phyloP scores from a whole-genome alignment of 92 coral and sea anemone genomes.

The Phenganax marumi region DNA sequence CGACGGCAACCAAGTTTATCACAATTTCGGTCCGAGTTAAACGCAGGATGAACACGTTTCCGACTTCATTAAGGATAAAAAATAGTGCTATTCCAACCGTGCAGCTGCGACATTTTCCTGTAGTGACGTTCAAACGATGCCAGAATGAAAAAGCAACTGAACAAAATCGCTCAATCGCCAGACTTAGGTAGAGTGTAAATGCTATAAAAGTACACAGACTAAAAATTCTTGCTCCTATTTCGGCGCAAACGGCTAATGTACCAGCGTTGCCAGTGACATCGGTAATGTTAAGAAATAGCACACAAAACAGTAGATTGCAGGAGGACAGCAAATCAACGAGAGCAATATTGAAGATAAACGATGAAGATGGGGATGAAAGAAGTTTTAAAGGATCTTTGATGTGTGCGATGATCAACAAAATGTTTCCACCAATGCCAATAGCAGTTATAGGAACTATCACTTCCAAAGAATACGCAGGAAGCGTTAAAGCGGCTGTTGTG shows the following conservation, averaged over 20 bases:
- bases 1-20: background rate
- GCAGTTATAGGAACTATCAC: background rate
- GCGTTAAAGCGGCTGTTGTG: background rate
- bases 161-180: constrained; percentile 27
- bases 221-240: no score
- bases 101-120: constrained; percentile 10
- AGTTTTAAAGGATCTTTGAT: constrained; percentile 22
- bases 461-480: background rate
- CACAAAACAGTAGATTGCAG: background rate
- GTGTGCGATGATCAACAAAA: constrained; percentile 12
- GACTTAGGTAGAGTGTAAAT: background rate
- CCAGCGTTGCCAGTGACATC: background rate
- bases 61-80: no score
- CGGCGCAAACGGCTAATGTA: no score
- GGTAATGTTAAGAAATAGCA: background rate
- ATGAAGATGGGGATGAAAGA: background rate
- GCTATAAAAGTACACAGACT: background rate
- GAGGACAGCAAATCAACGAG: constrained; percentile 3
- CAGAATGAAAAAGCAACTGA: constrained; percentile 30
- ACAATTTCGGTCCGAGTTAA: background rate
- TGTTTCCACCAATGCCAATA: constrained; percentile 13
- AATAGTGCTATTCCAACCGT: background rate
- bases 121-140: constrained; percentile 13
- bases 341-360: constrained; percentile 10
- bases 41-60: background rate